Evolutionary conservation across 2,797 vertebrate genomes (phyloP).

Genomic region (Rhynchotus rufescens): DNA sequence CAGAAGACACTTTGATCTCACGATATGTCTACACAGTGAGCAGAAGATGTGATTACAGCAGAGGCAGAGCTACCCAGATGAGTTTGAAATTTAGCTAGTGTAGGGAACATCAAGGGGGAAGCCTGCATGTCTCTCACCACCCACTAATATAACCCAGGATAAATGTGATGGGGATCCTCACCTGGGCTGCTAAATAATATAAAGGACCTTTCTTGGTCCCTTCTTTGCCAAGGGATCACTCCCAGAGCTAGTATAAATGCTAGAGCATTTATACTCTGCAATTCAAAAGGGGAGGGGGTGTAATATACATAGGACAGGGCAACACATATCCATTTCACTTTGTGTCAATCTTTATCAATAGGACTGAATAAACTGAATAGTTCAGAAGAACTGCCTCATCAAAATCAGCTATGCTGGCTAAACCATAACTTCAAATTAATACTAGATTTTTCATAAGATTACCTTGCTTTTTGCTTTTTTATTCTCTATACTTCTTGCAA

Average conservation of each 20-base stretch:
- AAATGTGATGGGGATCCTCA: neutral
- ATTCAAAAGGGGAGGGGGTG: neutral
- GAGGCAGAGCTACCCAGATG: neutral
- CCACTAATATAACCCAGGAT: neutral
- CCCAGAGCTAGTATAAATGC: neutral
- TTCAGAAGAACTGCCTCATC: neutral
- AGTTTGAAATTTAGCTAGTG: neutral
- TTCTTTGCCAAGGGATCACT: neutral
- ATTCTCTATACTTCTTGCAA: neutral
- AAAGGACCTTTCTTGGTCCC: neutral
- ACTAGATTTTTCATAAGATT: neutral
- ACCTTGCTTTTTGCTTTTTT: neutral
- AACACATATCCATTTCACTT: neutral
- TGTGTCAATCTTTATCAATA: neutral
- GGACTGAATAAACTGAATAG: neutral
- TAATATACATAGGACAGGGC: neutral
- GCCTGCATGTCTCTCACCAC: neutral
- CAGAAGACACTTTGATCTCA: constrained; percentile 43
- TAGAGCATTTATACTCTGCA: neutral
- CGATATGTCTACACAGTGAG: neutral
- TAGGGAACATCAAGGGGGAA: neutral
- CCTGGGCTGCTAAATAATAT: neutral
- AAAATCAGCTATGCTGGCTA: neutral
- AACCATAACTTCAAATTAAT: neutral
- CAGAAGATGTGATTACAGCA: neutral